phyloP scores from a whole-genome alignment of 2,888 invertebrate genomes.

The Pandemis heparana region DNA sequence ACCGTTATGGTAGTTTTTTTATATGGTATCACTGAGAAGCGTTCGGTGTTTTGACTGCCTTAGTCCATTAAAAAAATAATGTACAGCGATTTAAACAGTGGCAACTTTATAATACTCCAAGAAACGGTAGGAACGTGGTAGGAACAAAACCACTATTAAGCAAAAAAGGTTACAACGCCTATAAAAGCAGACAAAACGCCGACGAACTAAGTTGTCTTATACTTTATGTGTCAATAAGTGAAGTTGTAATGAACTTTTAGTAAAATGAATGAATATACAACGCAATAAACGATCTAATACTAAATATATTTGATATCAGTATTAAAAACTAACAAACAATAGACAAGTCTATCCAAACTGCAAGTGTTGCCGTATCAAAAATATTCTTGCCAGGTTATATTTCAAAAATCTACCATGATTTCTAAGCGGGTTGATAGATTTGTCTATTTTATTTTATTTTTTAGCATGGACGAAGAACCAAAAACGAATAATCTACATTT shows the following conservation, averaged over 20 bases:
- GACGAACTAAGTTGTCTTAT: too few species aligned
- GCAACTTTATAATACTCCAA: too few species aligned
- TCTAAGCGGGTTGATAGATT: slow-evolving; percentile 59
- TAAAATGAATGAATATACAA: slow-evolving; percentile 51
- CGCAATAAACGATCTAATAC: slow-evolving; percentile 70
- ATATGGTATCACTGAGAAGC: slow-evolving; percentile 52
- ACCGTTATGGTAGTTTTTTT: slow-evolving; percentile 52
- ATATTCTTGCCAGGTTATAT: slow-evolving; percentile 32
- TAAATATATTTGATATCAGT: slow-evolving; percentile 59
- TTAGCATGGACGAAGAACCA: slow-evolving; percentile 19
- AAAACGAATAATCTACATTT: background rate
- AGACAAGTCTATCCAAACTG: slow-evolving; percentile 53
- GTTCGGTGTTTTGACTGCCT: background rate
- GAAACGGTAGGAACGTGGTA: too few species aligned
- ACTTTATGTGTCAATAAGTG: too few species aligned
- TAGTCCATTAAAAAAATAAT: too few species aligned
- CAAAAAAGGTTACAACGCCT: too few species aligned
- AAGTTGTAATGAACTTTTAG: too few species aligned
- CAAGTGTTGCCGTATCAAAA: slow-evolving; percentile 50
- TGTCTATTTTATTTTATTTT: slow-evolving; percentile 46
- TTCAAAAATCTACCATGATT: slow-evolving; percentile 33
- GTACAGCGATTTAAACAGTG: too few species aligned
- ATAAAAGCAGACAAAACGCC: too few species aligned
- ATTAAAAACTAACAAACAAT: slow-evolving; percentile 60
- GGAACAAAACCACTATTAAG: too few species aligned